Base-by-base conservation (phyloP, 2,113 vertebrate species). In the Enhydra lutris region DNA sequence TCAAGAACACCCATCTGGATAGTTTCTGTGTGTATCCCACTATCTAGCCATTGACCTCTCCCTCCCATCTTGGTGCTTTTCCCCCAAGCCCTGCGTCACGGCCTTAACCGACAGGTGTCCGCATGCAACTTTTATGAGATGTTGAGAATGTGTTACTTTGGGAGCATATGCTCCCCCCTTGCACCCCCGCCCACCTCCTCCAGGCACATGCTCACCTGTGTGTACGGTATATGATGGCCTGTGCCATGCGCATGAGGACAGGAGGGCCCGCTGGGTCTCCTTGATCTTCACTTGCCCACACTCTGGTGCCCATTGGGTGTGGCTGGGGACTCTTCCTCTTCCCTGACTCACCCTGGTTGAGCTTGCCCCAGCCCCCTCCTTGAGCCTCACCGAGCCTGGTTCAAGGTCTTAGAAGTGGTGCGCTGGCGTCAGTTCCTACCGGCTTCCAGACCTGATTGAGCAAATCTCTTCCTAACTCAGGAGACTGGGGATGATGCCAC, bases 81-180 rank as follows among this genome's bases (percentile, higher is more conserved):
- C 50, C 36, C 89, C 45, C 39, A 84, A 13, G 93, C n/a, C 78
- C 57, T 55, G 34, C 29, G 45, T 65, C 26, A 81, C 29, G 92
- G 45, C 55, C 73, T 76, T 76, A 76, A 76, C 42, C 1, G 42
- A 47, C 39, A 29, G 73, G 13, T 76, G 39, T 76, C 73, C 92
- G 57, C 47, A 80, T 17, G 29, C 39, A 47, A 39, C 76, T 89
- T 93, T 76, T 59, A 74, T 17, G 61, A 80, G 71, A 71, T n/a
- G 6, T 67, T 85, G 36, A 93, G 89, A 42, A 89, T 7, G 20
- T 71, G 52, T 93, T 55, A 61, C 39, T 92, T 85, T 45, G 42
- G 31, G 73, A 73, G 79, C 63, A 76, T 36, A 31, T 94, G 47
- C 11, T 52, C 24, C 6, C 21, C 61, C 17, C 18, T 31, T 26